A percentile compares a stretch with the other conserved stretches of the same genome.
Evolutionary conservation across 1,140 invertebrate genomes (phyloP).

Genomic region (Paramacrobiotus metropolitanus): DNA sequence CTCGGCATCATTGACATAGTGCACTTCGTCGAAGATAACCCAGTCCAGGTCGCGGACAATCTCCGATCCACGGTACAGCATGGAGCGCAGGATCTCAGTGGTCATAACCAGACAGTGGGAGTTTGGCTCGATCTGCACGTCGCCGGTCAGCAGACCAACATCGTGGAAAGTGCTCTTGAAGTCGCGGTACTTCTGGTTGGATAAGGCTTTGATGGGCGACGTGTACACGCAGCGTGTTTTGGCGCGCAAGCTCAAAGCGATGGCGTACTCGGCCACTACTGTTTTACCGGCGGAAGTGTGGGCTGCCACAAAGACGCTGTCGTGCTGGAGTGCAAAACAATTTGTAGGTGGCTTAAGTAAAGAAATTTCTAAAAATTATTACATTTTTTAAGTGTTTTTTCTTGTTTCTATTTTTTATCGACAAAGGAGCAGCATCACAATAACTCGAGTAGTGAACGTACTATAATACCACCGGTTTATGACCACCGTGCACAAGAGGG

Average conservation of each 20-base stretch:
- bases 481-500: not conserved
- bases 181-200: slow-evolving; percentile 96
- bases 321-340: slow-evolving; percentile 24
- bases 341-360: not conserved
- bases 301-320: slow-evolving; percentile 91
- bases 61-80: slow-evolving; percentile 87
- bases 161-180: slow-evolving; percentile 43
- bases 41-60: slow-evolving; percentile 85
- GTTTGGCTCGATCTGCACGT: slow-evolving; percentile 78
- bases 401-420: too few species aligned
- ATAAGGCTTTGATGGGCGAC: slow-evolving; percentile 94
- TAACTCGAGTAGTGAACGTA: not conserved
- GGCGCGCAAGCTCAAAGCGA: slow-evolving; percentile 41
- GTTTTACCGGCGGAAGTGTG: slow-evolving; percentile 99
- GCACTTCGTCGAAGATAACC: slow-evolving; percentile 98
- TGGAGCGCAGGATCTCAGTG: slow-evolving; percentile 88
- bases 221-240: slow-evolving; percentile 45
- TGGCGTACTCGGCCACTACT: slow-evolving; percentile 92
- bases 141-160: slow-evolving; percentile 35
- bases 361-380: not conserved
- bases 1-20: slow-evolving; percentile 95
- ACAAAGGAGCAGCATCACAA: not conserved
- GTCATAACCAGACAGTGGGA: slow-evolving; percentile 96
- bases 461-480: not conserved
- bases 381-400: too few species aligned